Evolutionary conservation across 2,888 invertebrate species (phyloP).

Genomic region (Drosophila borborema): DNA sequence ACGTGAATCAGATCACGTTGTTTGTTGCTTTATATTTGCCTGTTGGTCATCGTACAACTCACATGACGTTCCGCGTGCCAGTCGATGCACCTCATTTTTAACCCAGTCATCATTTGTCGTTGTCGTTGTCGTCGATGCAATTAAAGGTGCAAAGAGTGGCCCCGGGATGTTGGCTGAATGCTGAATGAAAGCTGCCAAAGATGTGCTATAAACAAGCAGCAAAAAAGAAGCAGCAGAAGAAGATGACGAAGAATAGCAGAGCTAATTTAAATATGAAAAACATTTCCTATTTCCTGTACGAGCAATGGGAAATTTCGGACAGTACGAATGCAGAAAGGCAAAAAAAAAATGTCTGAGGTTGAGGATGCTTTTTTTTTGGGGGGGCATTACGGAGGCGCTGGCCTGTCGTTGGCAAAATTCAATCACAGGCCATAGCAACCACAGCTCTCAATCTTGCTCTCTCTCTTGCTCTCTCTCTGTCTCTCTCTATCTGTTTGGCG

Average conservation of each 20-base stretch:
- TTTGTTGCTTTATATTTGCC: conserved; percentile 9
- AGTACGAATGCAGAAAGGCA: conserved; percentile 4
- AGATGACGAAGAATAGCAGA: conserved; percentile 1
- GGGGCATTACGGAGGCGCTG: neutral
- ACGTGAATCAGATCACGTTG: conserved; percentile 41
- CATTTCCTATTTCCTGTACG: conserved; percentile 78
- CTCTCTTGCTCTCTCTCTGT: too few species aligned
- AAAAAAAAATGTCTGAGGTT: neutral
- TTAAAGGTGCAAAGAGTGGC: conserved; percentile 39
- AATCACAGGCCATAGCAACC: conserved; percentile 38
- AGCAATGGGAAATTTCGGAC: conserved; percentile 27
- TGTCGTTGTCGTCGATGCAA: conserved; percentile 39
- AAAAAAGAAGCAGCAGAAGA: neutral
- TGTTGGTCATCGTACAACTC: conserved; percentile 20
- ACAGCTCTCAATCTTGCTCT: neutral
- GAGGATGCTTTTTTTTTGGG: too few species aligned
- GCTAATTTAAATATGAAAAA: conserved; percentile 77
- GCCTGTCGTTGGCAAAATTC: conserved; percentile 38
- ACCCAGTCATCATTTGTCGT: conserved; percentile 45
- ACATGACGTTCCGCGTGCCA: conserved; percentile 54
- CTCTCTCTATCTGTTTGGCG: neutral
- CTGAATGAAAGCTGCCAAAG: conserved; percentile 57
- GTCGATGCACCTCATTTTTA: conserved; percentile 40
- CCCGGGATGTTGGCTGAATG: conserved; percentile 30
- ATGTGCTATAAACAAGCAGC: conserved; percentile 33